Conservation (phyloP, 2,113 vertebrate genomes). For the Vulpes vulpes region DNA sequence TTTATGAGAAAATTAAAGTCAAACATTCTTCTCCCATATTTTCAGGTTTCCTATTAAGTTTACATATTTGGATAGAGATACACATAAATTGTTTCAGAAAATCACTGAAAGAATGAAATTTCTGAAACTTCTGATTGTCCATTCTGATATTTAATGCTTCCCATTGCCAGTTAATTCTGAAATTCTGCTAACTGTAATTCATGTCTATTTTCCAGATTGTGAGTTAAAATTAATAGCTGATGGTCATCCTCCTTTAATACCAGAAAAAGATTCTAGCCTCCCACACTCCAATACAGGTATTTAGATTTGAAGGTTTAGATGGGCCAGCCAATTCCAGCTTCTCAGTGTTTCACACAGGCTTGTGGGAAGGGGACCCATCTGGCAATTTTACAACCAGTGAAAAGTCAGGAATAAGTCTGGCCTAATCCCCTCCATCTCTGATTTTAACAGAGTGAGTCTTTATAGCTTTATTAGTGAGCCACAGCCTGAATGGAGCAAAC, state of each 20-base stretch:
- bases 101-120: background rate
- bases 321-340: background rate
- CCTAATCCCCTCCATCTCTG: background rate
- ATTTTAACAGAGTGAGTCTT: background rate
- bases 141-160: background rate
- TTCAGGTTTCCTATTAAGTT: constrained; percentile 2
- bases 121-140: background rate
- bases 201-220: background rate
- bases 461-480: background rate
- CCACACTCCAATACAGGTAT: background rate
- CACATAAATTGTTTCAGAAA: background rate
- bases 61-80: background rate
- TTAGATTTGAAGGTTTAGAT: background rate
- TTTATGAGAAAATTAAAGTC: background rate
- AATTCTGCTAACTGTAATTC: background rate
- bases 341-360: background rate
- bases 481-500: background rate
- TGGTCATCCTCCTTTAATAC: background rate
- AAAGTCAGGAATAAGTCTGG: background rate
- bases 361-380: background rate
- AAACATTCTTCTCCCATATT: background rate
- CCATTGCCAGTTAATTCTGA: background rate
- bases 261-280: background rate
- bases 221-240: background rate
- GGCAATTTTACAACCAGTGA: background rate